Evolutionary conservation across 2,113 vertebrate genomes (phyloP).

Genomic region (Numida meleagris): DNA sequence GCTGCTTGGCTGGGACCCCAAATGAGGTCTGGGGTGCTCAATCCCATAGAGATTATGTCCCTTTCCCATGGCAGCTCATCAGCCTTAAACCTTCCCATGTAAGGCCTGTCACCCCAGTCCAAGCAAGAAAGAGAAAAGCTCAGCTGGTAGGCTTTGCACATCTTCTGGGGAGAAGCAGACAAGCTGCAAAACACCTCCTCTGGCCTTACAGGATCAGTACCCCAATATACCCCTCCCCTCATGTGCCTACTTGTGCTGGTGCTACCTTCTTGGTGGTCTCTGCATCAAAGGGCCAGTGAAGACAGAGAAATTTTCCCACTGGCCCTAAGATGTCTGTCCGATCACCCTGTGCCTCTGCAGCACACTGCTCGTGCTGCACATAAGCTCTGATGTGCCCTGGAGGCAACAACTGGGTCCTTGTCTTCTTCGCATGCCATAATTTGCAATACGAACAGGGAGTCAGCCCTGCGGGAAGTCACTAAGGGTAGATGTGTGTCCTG

Average conservation of each 20-base stretch:
- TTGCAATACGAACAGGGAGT: not conserved
- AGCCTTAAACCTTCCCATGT: not conserved
- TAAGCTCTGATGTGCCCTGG: not conserved
- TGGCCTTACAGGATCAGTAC: not conserved
- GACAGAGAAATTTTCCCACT: not conserved
- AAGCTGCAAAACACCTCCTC: not conserved
- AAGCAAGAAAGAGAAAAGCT: not conserved
- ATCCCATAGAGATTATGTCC: not conserved
- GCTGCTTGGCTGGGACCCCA: not conserved
- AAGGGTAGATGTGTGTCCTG: not conserved
- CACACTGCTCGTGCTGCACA: not conserved
- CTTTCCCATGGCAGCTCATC: not conserved
- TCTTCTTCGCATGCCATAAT: not conserved
- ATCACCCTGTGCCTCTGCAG: not conserved
- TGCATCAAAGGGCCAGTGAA: accelerated
- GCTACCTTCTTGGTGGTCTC: not conserved
- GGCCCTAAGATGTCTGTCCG: not conserved
- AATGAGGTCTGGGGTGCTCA: not conserved
- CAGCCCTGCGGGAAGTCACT: not conserved
- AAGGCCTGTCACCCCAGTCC: not conserved
- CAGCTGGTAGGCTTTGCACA: not conserved
- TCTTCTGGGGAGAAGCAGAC: not conserved
- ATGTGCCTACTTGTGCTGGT: accelerated
- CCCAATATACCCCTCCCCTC: not conserved
- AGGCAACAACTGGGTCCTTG: not conserved